Percentiles rank a stretch among this genome's conserved stretches.
Conservation (phyloP, 2,113 vertebrate species). For the Xiphorhynchus elegans region DNA sequence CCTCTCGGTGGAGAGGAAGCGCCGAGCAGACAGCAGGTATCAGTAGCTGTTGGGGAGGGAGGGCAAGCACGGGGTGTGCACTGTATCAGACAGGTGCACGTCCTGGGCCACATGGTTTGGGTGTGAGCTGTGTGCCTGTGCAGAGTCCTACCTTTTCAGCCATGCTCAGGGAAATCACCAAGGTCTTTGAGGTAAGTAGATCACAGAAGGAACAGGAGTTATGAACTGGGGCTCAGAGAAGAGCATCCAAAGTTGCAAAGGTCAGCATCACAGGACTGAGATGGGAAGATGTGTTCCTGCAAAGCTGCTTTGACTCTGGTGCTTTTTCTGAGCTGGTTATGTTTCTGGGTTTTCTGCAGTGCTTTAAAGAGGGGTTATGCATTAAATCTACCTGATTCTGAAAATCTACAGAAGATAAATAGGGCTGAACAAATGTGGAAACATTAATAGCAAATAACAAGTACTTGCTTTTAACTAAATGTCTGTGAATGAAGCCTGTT, state of each 20-base stretch:
- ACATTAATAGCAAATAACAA: neutral
- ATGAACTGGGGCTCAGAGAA: neutral
- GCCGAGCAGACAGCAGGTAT: fast-evolving
- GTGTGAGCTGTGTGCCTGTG: neutral
- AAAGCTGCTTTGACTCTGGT: neutral
- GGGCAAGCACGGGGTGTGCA: fast-evolving
- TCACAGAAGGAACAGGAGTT: neutral
- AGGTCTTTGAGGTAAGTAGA: conserved; percentile 39
- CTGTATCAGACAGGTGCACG: neutral
- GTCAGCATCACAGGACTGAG: neutral
- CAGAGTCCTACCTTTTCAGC: neutral
- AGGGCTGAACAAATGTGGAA: neutral
- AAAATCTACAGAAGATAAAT: neutral
- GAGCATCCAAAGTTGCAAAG: neutral
- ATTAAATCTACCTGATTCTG: neutral
- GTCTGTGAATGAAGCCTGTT: neutral
- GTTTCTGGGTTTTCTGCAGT: neutral
- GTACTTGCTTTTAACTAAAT: neutral
- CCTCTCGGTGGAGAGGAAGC: fast-evolving
- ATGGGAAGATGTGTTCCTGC: neutral
- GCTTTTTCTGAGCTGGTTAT: neutral
- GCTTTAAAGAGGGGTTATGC: neutral
- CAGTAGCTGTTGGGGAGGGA: fast-evolving
- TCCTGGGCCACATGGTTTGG: fast-evolving
- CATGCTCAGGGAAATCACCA: neutral